Conservation (phyloP, 1,140 invertebrate species). For the Polyergus mexicanus region DNA sequence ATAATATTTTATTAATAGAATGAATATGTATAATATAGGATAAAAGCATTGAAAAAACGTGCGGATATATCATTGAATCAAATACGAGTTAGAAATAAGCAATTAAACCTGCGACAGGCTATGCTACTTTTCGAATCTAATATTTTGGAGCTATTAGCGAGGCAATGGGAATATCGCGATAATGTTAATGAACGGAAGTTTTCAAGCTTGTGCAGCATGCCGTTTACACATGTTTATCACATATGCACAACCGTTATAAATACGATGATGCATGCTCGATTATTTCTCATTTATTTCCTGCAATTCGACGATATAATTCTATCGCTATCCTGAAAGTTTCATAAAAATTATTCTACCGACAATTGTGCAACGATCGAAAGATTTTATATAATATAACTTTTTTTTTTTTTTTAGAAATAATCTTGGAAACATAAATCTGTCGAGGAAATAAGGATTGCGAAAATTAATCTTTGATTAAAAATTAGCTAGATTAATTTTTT, state of each 20-base stretch:
- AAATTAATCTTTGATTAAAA: not conserved
- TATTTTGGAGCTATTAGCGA: not conserved
- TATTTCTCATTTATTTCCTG: not conserved
- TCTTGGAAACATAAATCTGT: not conserved
- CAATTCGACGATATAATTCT: not conserved
- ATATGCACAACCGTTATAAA: not conserved
- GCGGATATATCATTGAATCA: not conserved
- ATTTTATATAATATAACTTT: not conserved
- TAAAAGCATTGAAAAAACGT: too few species aligned
- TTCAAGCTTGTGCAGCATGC: not conserved
- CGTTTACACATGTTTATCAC: not conserved
- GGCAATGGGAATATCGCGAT: not conserved
- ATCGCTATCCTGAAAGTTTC: not conserved
- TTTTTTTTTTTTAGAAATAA: not conserved
- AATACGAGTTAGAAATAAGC: not conserved
- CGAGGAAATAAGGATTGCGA: not conserved
- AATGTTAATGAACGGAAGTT: conserved; percentile 55
- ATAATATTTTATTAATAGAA: too few species aligned
- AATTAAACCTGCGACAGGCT: not conserved
- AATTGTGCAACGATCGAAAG: not conserved
- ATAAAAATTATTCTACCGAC: too few species aligned
- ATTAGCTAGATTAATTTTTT: not conserved
- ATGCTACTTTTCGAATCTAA: not conserved
- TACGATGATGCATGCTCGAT: not conserved
- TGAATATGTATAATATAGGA: not conserved